These are phyloP conservation scores for Sebastes taczanowskii DNA, from an alignment of 2,797 vertebrate genomes.

Conservation along the genomic window DNA sequence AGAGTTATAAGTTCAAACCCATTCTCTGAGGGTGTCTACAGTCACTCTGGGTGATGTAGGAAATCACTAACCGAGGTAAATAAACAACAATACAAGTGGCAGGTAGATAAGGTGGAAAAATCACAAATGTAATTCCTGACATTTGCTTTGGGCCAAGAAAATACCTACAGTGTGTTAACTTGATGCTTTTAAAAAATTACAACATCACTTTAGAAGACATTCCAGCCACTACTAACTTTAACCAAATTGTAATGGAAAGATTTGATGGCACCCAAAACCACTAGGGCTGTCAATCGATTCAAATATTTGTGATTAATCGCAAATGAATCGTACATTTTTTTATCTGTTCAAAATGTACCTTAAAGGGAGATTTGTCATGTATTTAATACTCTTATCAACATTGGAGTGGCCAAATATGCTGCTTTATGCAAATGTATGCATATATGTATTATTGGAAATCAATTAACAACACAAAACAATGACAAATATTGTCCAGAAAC, in stretches of 20 bases:
- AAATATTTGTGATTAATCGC: too few species aligned
- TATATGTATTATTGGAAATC: too few species aligned
- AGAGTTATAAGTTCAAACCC: not conserved
- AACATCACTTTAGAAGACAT: not conserved
- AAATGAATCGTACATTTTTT: too few species aligned
- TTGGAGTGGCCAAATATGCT: too few species aligned
- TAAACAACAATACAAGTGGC: constrained; percentile 1
- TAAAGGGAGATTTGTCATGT: too few species aligned
- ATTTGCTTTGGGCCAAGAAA: not conserved
- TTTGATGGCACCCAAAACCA: not conserved
- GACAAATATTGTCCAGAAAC: too few species aligned
- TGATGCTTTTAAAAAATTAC: not conserved
- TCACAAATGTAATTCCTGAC: not conserved
- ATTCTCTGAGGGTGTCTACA: not conserved
- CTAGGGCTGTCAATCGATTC: too few species aligned
- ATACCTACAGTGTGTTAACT: not conserved
- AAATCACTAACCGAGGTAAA: not conserved
- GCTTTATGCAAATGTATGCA: too few species aligned
- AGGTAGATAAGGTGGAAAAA: not conserved
- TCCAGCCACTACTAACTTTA: not conserved
- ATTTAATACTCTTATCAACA: too few species aligned
- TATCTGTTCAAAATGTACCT: too few species aligned
- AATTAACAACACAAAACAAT: too few species aligned
- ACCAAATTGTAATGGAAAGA: not conserved
- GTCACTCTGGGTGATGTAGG: not conserved